phyloP scores from a whole-genome alignment of 2,888 invertebrate species.

The Zygaena filipendulae region DNA sequence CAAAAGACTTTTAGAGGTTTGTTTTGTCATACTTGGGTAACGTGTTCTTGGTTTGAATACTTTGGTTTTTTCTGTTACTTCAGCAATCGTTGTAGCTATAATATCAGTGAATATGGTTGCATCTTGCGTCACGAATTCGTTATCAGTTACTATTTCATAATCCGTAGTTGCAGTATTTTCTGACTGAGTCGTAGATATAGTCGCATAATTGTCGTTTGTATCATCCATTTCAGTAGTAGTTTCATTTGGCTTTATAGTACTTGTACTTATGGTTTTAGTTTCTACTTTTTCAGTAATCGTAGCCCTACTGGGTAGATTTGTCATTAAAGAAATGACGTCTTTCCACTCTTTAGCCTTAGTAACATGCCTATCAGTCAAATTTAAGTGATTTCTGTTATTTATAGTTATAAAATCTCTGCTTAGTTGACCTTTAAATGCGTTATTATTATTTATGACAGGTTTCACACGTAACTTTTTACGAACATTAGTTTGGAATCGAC shows the following conservation, averaged over 20 bases:
- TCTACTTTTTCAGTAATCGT: constrained; percentile 10
- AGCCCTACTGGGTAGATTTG: constrained; percentile 13
- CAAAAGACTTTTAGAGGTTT: not conserved
- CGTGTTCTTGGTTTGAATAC: constrained; percentile 26
- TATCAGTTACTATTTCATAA: constrained; percentile 20
- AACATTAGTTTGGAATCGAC: constrained; percentile 29
- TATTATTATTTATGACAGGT: constrained; percentile 29
- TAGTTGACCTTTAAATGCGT: constrained; percentile 37
- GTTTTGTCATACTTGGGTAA: not conserved
- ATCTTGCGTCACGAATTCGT: not conserved
- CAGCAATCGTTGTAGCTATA: constrained; percentile 39
- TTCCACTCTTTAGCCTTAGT: constrained; percentile 42
- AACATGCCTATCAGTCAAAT: constrained; percentile 31
- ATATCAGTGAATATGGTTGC: constrained; percentile 6
- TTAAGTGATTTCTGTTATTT: constrained; percentile 36
- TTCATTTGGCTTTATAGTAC: constrained; percentile 4
- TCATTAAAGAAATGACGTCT: constrained; percentile 29
- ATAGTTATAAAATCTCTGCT: constrained; percentile 44
- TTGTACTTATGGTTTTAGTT: constrained; percentile 11
- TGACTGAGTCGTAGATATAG: constrained; percentile 2
- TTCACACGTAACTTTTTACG: constrained; percentile 44
- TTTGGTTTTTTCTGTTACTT: constrained; percentile 42
- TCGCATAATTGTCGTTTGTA: constrained; percentile 9
- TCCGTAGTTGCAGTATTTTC: constrained; percentile 19
- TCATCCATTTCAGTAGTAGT: constrained; percentile 3